These are phyloP conservation scores for Muntiacus reevesi DNA, from an alignment of 2,113 vertebrate species.

Conservation along the genomic window DNA sequence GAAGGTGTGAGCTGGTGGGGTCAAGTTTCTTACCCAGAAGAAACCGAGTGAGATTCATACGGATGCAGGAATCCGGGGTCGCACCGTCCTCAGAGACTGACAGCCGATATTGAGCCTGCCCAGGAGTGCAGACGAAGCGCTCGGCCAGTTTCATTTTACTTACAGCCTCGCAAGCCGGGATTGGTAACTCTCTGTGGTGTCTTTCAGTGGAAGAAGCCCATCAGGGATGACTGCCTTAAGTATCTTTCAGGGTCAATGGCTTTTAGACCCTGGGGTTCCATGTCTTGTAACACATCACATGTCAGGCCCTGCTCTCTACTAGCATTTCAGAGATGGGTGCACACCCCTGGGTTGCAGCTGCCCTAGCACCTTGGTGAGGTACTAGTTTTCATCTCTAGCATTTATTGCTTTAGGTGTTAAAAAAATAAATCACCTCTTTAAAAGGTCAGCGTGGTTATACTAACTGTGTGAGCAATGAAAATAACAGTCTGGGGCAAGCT, in stretches of 20 bases:
- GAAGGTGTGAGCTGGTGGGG: too few species aligned
- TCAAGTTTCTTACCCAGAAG: not conserved
- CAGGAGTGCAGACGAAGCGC: not conserved
- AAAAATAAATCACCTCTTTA: conserved; percentile 43
- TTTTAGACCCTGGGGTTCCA: not conserved
- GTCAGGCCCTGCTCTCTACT: not conserved
- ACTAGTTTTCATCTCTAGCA: not conserved
- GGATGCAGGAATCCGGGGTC: not conserved
- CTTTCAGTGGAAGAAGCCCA: not conserved
- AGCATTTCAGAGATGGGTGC: not conserved
- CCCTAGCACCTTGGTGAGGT: not conserved
- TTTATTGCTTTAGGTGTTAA: conserved; percentile 24
- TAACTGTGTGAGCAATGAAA: conserved; percentile 1
- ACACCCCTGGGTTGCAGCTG: not conserved
- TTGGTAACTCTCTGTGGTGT: not conserved
- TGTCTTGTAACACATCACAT: not conserved
- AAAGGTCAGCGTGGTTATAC: conserved; percentile 39
- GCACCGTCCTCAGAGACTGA: not conserved
- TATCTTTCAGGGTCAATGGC: not conserved
- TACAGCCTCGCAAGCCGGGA: not conserved
- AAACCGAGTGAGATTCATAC: not conserved
- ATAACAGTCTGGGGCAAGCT: not conserved
- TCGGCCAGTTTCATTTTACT: not conserved
- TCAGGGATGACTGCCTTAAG: not conserved
- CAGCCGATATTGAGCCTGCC: not conserved